Evolutionary conservation across 2,797 vertebrate species (phyloP).

Genomic region (Urophycis tenuis): DNA sequence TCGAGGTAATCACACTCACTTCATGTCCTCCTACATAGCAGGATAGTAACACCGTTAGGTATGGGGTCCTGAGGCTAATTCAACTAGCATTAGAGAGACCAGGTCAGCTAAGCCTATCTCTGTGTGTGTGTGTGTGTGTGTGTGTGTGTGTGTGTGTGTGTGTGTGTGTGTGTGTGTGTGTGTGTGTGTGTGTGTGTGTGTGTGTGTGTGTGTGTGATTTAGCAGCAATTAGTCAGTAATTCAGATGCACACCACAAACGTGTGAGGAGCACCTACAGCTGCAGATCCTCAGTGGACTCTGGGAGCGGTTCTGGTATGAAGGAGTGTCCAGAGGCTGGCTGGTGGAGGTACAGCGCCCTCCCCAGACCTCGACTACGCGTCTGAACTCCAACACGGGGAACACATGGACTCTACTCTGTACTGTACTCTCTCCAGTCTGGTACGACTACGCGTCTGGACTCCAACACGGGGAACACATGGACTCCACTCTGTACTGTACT

Average conservation of each 20-base stretch:
- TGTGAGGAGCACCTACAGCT: background rate
- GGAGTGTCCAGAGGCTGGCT: background rate
- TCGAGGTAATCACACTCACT: background rate
- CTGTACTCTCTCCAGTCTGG: too few relatives aligned
- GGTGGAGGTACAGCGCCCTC: background rate
- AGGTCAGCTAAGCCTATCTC: background rate
- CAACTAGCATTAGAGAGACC: background rate
- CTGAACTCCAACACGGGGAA: background rate
- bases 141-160: background rate
- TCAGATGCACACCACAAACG: background rate
- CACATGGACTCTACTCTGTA: background rate
- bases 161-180: too few relatives aligned
- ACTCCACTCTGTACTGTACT: background rate
- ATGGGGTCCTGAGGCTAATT: background rate
- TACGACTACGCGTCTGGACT: too few relatives aligned
- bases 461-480: background rate
- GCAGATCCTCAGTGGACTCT: background rate
- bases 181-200: too few relatives aligned
- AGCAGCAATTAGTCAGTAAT: background rate
- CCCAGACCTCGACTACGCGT: too few relatives aligned
- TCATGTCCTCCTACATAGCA: background rate
- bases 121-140: background rate
- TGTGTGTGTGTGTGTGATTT: too few relatives aligned
- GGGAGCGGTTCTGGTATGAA: background rate
- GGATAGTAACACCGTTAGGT: background rate